These are phyloP conservation scores for Pseudorhiza aurosa DNA, from an alignment of 30 jellyfish, hydroid and myxozoan genomes.

Conservation along the genomic window DNA sequence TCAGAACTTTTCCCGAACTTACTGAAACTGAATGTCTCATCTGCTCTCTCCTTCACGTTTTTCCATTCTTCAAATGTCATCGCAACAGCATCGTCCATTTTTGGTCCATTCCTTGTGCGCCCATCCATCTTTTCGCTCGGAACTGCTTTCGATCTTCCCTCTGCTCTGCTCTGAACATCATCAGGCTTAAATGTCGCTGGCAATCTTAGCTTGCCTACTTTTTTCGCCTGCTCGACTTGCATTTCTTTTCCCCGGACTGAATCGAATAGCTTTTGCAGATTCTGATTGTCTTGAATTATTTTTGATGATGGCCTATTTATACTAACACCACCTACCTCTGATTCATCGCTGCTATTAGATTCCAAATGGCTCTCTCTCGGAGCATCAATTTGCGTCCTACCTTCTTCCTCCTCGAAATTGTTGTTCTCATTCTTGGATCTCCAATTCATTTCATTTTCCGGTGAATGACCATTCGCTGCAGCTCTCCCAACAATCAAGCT, in stretches of 20 bases:
- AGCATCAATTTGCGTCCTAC: background rate
- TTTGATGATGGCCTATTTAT: conserved; percentile 60
- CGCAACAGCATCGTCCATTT: conserved; percentile 18
- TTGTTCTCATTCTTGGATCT: background rate
- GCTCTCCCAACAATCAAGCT: background rate
- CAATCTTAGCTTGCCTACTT: conserved; percentile 41
- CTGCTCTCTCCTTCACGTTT: background rate
- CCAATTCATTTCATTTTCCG: background rate
- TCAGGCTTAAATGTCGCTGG: conserved; percentile 20
- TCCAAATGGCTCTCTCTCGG: background rate
- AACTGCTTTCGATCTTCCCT: background rate
- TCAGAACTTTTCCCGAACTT: background rate
- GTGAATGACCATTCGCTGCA: background rate
- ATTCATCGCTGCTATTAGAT: background rate
- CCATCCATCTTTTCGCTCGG: background rate
- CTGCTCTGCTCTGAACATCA: background rate
- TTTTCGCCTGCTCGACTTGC: conserved; percentile 7
- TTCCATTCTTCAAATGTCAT: conserved; percentile 47
- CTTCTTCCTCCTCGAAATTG: background rate
- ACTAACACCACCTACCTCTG: background rate
- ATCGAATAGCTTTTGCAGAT: conserved; percentile 41
- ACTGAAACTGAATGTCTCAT: background rate
- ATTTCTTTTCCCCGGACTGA: conserved; percentile 49
- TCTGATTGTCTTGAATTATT: conserved; percentile 46
- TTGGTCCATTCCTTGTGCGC: background rate